Percentiles rank a stretch among this genome's conserved stretches.
These are phyloP conservation scores for Thecophora atra DNA, from an alignment of 2,888 invertebrate genomes.

Conservation along the genomic window DNA sequence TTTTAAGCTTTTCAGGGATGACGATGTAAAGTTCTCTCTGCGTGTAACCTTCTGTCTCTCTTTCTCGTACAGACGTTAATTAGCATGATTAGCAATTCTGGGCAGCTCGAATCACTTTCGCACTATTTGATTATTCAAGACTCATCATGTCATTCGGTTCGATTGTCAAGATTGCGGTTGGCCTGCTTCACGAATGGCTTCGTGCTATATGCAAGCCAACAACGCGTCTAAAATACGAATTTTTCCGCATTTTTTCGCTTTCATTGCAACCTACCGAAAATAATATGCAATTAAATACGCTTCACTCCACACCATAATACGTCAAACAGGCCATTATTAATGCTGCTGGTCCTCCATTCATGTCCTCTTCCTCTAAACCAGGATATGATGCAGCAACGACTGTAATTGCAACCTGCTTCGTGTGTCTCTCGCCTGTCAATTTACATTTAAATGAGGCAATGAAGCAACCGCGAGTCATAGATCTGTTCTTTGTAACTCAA, in stretches of 20 bases:
- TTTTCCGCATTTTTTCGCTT: not conserved
- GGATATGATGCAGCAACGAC: too few species aligned
- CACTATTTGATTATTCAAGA: not conserved
- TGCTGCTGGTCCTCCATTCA: too few species aligned
- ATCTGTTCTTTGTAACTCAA: too few species aligned
- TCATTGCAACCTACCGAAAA: too few species aligned
- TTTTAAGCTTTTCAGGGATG: too few species aligned
- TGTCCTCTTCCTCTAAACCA: too few species aligned
- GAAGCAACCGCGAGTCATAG: conserved; percentile 35
- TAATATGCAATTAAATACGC: not conserved
- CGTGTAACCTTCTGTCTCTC: too few species aligned
- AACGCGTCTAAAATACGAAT: too few species aligned
- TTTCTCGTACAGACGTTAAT: not conserved
- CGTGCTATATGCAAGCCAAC: too few species aligned
- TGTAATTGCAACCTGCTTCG: conserved; percentile 56
- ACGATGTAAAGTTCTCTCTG: too few species aligned
- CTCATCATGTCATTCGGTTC: not conserved
- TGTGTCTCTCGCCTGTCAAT: conserved; percentile 56
- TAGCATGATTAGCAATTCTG: conserved; percentile 31
- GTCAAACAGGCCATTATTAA: not conserved
- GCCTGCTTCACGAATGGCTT: too few species aligned
- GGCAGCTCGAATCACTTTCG: conserved; percentile 6
- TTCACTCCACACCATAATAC: not conserved
- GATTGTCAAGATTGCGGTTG: not conserved
- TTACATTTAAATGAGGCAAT: conserved; percentile 61